Evolutionary conservation across 2,113 vertebrate species (phyloP), one percentile per base, ranked within the genome.

Genomic region (Mesoclemmys tuberculata): DNA sequence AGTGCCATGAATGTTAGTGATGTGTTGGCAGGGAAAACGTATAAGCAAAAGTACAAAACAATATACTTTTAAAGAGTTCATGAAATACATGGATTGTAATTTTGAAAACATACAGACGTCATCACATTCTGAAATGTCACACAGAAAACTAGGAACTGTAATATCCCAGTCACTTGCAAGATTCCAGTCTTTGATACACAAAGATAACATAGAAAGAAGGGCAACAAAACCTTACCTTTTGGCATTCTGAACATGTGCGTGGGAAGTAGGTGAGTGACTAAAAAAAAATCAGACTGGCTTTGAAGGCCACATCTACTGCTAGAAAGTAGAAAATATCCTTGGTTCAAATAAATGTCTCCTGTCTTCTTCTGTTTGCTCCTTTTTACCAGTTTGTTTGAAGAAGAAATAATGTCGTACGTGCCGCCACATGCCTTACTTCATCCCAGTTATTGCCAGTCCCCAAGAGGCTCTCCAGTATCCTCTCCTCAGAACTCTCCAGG

Each of bases 341-440:
- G 54, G 26, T 85, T 95, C 3, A 91, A 79, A 82, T 75, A 48
- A 87, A 35, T 0, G 0, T 27, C 29, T 90, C 96, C 4, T 91
- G 89, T 95, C 44, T 80, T 74, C 51, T 85, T 82, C 71, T 6
- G 35, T 87, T 71, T 83, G 13, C 90, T 46, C 87, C 96, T 95
- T 90, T 96, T 88, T 89, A 80, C 78, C 98, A 99, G 99, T 96
- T 98, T 99, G 93, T 99, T 99, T 98, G 99, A 99, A 98, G 99
- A 99, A 97, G 99, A 99, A 96, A 99, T 99, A 97, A 99, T 99
- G 99, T 99, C 99, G 1, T 99, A 99, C 8, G 99, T 99, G 93
- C 99, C 99, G 3, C 99, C 99, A 97, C 99, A 99, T 96, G 98
- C 99, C 94, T 99, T 99, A 98, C 99, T 99, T 89, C 99, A 99